Evolutionary conservation across 2,888 invertebrate genomes (phyloP).

Genomic region (Danaus chrysippus): DNA sequence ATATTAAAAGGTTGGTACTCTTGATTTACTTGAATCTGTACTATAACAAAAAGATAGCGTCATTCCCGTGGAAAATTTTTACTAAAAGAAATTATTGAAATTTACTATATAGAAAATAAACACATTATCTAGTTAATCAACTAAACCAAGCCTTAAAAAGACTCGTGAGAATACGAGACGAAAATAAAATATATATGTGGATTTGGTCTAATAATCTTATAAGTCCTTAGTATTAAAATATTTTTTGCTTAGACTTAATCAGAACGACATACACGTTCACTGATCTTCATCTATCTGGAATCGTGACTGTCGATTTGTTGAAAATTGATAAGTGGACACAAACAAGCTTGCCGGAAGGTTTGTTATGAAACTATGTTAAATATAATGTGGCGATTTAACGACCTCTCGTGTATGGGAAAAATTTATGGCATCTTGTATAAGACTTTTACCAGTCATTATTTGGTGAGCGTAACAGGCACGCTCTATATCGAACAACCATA

Average conservation of each 20-base stretch:
- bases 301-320: constrained; percentile 61
- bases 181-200: too few relatives aligned
- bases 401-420: constrained; percentile 60
- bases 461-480: constrained; percentile 53
- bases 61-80: too few relatives aligned
- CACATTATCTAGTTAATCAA: too few relatives aligned
- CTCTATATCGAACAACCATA: constrained; percentile 61
- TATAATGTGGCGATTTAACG: constrained; percentile 51
- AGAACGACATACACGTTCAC: constrained; percentile 35
- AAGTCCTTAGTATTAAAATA: neutral
- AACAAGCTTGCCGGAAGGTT: constrained; percentile 46
- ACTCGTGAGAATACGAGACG: too few relatives aligned
- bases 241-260: constrained; percentile 34
- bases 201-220: neutral
- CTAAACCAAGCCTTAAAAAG: too few relatives aligned
- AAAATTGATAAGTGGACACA: constrained; percentile 54
- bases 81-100: too few relatives aligned
- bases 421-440: constrained; percentile 49
- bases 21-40: too few relatives aligned
- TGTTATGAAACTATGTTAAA: constrained; percentile 40
- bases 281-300: constrained; percentile 48
- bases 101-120: too few relatives aligned
- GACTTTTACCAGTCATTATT: constrained; percentile 57
- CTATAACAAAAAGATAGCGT: too few relatives aligned
- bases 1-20: too few relatives aligned